Conservation (phyloP, 2,888 invertebrate species). For the Monoplex corrugatus region DNA sequence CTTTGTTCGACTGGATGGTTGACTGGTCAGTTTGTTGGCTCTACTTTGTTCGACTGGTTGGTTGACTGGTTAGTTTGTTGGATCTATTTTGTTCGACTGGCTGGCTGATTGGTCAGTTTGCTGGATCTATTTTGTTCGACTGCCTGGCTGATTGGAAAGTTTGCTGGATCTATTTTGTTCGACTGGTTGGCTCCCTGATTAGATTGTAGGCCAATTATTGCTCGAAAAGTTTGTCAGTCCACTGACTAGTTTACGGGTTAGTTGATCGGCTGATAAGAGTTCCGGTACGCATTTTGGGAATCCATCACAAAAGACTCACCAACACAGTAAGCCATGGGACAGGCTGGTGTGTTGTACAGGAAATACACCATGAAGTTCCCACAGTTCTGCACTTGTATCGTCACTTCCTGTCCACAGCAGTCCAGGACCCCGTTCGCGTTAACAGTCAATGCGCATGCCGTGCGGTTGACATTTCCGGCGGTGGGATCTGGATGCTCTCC, state of each 20-base stretch:
- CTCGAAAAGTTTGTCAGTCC: no score
- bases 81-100: no score
- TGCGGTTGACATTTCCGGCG: conserved; percentile 43
- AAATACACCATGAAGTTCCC: conserved; percentile 45
- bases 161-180: background rate
- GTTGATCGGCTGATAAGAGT: no score
- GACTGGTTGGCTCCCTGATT: no score
- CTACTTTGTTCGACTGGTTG: no score
- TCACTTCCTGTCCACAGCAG: conserved; percentile 39
- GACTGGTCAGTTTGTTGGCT: no score
- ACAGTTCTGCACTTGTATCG: conserved; percentile 46
- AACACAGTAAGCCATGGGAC: conserved; percentile 48
- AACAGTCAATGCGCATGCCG: conserved; percentile 12
- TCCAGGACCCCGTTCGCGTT: background rate
- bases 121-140: no score
- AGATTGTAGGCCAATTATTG: no score
- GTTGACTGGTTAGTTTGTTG: no score
- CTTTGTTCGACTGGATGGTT: no score
- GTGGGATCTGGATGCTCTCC: conserved; percentile 13
- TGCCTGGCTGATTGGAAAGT: background rate
- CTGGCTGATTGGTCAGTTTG: no score
- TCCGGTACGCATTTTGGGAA: background rate
- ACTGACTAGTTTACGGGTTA: no score
- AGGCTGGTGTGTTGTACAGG: conserved; percentile 43
- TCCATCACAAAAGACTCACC: conserved; percentile 27